Evolutionary conservation across 2,888 invertebrate genomes (phyloP).

Genomic region (Lamproptera curius): DNA sequence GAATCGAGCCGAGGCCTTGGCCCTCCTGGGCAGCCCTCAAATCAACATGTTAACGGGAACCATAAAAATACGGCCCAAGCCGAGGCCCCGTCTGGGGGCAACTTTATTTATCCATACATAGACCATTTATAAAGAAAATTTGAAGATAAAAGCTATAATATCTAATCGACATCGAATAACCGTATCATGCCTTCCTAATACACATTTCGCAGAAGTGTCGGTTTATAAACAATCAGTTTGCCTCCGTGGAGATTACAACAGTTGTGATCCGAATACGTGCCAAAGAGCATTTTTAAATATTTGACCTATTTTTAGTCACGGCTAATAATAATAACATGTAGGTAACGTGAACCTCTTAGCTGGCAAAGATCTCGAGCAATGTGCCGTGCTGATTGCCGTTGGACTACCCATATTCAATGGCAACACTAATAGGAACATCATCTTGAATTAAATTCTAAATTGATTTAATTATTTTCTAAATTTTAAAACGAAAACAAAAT

Average conservation of each 20-base stretch:
- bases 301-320: conserved; percentile 71
- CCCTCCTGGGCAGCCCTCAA: no score
- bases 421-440: conserved; percentile 32
- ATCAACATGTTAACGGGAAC: no score
- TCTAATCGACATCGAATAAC: no score
- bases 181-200: no score
- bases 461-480: not conserved
- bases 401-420: conserved; percentile 33
- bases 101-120: no score
- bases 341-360: conserved; percentile 72
- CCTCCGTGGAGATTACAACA: conserved; percentile 46
- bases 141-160: no score
- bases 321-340: conserved; percentile 76
- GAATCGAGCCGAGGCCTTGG: no score
- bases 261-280: conserved; percentile 56
- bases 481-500: not conserved
- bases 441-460: not conserved
- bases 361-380: conserved; percentile 38
- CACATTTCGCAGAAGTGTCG: not conserved
- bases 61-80: no score
- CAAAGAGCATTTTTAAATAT: conserved; percentile 71
- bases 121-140: no score
- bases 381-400: conserved; percentile 32
- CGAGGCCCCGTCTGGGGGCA: no score
- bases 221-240: not conserved